A percentile compares a stretch with the other conserved stretches of the same genome.
Evolutionary conservation across 1,140 invertebrate genomes (phyloP).

Genomic region (Danaus melanippus): DNA sequence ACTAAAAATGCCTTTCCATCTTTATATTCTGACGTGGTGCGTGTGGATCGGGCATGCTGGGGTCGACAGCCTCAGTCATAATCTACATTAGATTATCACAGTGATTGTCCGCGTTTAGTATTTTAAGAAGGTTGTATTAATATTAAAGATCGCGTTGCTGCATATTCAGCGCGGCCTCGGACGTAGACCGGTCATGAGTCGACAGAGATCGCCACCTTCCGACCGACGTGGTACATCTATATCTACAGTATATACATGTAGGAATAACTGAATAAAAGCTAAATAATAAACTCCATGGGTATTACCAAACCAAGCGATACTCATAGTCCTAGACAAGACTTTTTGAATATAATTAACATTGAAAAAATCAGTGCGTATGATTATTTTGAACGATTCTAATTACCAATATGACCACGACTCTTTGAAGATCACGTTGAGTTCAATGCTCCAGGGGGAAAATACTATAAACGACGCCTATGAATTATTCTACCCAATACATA

Average conservation of each 20-base stretch:
- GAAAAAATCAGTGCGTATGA: no score
- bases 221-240: constrained; percentile 1
- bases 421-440: constrained; percentile 18
- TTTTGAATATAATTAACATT: no score
- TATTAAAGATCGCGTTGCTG: constrained; percentile 49
- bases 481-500: constrained; percentile 28
- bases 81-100: constrained; percentile 54
- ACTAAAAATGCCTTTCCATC: no score
- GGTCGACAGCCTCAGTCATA: constrained; percentile 41
- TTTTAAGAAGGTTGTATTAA: constrained; percentile 55
- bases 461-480: constrained; percentile 23
- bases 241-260: no score
- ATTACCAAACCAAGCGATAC: no score
- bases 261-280: no score
- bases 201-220: constrained; percentile 7
- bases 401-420: no score
- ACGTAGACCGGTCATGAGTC: constrained; percentile 50
- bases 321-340: no score
- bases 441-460: constrained; percentile 20
- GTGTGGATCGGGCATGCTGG: background rate
- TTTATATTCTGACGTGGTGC: no score
- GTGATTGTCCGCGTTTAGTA: constrained; percentile 48
- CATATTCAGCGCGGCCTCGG: constrained; percentile 56
- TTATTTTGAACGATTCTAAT: no score
- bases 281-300: no score